Conservation (phyloP, 2,797 vertebrate species). For the Aythya fuligula region DNA sequence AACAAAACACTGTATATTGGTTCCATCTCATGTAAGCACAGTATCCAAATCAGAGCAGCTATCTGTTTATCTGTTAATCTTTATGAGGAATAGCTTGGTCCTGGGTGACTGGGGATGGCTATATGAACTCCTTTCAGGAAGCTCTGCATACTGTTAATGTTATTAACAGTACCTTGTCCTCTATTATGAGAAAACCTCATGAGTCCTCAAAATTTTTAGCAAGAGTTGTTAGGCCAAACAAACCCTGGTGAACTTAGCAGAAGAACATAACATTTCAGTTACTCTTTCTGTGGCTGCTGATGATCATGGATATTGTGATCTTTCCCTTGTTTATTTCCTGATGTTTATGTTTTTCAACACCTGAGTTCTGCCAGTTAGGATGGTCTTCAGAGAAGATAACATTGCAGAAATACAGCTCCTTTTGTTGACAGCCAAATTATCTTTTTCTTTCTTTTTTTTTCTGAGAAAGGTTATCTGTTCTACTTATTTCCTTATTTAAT, state of each 20-base stretch:
- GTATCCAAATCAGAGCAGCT: neutral
- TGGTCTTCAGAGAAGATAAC: neutral
- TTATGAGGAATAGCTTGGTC: neutral
- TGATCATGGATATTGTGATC: neutral
- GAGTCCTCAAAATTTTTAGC: neutral
- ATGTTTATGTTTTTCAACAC: neutral
- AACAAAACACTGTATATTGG: neutral
- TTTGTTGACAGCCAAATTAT: neutral
- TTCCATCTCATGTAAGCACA: neutral
- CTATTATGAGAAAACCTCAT: neutral
- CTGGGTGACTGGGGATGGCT: neutral
- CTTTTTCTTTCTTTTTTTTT: neutral
- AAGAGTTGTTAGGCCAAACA: neutral
- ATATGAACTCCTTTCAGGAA: neutral
- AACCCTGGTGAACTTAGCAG: neutral
- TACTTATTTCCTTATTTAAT: constrained; percentile 7
- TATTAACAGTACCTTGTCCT: neutral
- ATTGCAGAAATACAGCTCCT: neutral
- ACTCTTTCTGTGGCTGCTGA: neutral
- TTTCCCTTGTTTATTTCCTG: neutral
- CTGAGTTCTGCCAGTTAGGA: neutral
- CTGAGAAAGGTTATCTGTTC: neutral
- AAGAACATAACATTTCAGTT: neutral
- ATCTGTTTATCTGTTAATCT: neutral
- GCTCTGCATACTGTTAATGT: neutral